These are phyloP conservation scores for Mystacornis crossleyi DNA, from an alignment of 2,113 vertebrate genomes.

Conservation along the genomic window DNA sequence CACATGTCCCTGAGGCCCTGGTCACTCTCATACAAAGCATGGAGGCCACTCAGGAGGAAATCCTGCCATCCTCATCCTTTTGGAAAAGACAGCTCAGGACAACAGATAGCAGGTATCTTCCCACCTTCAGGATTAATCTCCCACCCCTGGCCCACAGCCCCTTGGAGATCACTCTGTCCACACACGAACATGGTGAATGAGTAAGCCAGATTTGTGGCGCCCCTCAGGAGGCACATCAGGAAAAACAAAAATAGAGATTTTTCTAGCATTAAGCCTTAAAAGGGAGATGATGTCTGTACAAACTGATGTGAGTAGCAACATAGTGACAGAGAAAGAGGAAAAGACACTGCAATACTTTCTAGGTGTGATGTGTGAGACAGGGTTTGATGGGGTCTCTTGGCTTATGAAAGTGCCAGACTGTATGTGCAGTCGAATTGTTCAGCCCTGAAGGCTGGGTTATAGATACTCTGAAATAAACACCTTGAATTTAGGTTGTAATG, in stretches of 20 bases:
- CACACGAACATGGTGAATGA: not conserved
- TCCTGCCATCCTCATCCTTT: not conserved
- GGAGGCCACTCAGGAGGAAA: not conserved
- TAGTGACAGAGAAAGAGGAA: not conserved
- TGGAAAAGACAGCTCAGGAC: not conserved
- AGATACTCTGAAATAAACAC: not conserved
- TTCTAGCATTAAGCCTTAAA: not conserved
- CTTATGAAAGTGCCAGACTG: not conserved
- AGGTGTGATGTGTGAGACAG: not conserved
- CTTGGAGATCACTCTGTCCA: not conserved
- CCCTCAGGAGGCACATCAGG: not conserved
- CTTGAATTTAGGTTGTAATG: not conserved
- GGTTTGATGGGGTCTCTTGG: not conserved
- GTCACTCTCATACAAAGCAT: not conserved
- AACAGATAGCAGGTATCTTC: not conserved
- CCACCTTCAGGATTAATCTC: not conserved
- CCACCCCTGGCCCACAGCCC: not conserved
- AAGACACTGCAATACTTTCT: not conserved
- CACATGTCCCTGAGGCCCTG: rapidly evolving
- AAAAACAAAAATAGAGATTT: not conserved
- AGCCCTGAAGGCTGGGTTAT: not conserved
- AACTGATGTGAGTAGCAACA: not conserved
- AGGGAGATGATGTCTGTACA: not conserved
- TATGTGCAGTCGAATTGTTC: not conserved
- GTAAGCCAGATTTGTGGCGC: not conserved